These are phyloP conservation scores for Cherax quadricarinatus DNA, from an alignment of 1,140 invertebrate species.

Conservation along the genomic window DNA sequence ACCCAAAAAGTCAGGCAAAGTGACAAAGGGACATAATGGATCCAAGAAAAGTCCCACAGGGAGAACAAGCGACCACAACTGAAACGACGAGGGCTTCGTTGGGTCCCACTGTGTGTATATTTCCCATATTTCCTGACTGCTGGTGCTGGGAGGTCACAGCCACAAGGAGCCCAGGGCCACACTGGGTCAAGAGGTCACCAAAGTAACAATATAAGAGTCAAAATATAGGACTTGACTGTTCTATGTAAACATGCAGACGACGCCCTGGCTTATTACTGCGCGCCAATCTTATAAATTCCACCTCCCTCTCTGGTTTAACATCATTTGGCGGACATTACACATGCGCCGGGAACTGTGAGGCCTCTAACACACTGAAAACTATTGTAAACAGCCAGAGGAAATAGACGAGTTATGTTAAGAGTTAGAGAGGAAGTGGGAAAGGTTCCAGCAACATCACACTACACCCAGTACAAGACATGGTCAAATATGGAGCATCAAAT, in stretches of 20 bases:
- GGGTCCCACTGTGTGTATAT: constrained; percentile 95
- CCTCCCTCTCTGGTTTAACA: background rate
- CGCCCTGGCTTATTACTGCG: constrained; percentile 31
- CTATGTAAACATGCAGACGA: constrained; percentile 63
- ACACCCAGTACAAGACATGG: too few species aligned
- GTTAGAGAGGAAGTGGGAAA: too few species aligned
- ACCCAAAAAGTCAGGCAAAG: too few species aligned
- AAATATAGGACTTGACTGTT: background rate
- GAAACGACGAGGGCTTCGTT: constrained; percentile 97
- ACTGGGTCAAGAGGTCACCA: too few species aligned
- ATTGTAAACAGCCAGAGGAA: too few species aligned
- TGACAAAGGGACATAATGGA: too few species aligned
- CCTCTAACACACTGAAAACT: too few species aligned
- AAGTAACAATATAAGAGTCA: background rate
- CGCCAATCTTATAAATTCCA: background rate
- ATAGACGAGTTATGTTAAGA: too few species aligned
- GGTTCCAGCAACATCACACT: too few species aligned
- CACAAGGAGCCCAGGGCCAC: background rate
- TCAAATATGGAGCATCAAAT: too few species aligned
- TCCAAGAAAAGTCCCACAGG: too few species aligned
- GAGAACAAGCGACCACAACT: constrained; percentile 76
- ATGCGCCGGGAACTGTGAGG: too few species aligned
- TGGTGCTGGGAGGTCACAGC: background rate
- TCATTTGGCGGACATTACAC: constrained; percentile 13
- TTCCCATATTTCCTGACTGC: constrained; percentile 85